These are phyloP conservation scores for Fregetta grallaria DNA, from an alignment of 2,113 vertebrate species.

Conservation along the genomic window DNA sequence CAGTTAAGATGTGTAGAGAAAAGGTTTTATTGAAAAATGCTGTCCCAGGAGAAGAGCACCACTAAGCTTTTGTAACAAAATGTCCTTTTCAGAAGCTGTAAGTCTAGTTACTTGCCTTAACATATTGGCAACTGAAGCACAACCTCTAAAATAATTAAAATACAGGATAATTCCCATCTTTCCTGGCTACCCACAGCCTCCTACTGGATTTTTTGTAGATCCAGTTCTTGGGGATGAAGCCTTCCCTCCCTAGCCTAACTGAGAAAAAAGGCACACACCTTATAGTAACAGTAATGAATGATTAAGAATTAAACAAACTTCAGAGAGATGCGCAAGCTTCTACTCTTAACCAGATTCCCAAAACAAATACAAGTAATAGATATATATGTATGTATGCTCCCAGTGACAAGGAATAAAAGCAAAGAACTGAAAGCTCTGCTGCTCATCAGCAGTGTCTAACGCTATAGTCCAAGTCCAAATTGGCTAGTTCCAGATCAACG, in stretches of 20 bases:
- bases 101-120: background rate
- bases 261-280: background rate
- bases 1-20: background rate
- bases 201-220: conserved; percentile 21
- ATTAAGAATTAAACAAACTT: background rate
- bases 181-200: conserved; percentile 39
- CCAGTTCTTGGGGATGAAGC: background rate
- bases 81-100: background rate
- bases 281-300: background rate
- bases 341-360: background rate
- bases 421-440: background rate
- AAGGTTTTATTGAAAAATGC: background rate
- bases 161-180: conserved; percentile 25
- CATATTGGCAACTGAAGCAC: background rate
- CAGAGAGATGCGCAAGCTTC: background rate
- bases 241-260: background rate
- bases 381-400: background rate
- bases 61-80: background rate
- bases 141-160: background rate
- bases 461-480: background rate
- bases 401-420: background rate
- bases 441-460: background rate
- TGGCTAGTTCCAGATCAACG: background rate
- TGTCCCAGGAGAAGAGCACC: background rate
- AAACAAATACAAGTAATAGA: accelerated